Base-by-base conservation (phyloP, 1,140 invertebrate genomes). In the Mizuhopecten yessoensis region DNA sequence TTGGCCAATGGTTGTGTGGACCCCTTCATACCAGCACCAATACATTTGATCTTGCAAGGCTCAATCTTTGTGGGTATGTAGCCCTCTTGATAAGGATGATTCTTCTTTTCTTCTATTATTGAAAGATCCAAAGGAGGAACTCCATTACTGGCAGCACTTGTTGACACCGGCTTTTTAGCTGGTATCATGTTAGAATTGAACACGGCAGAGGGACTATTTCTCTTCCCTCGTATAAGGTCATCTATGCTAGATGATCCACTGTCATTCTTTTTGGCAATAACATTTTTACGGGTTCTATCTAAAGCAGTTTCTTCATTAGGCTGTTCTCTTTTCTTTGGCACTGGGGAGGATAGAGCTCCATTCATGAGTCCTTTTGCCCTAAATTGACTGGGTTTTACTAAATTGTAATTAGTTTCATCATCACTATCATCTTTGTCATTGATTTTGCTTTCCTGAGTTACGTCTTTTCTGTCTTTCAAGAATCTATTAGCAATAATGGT, bases 41-140 rank as follows among this genome's bases (percentile, higher is more conserved):
- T 87, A 89, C 95, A 95, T 87, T 91, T 89, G 75, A 94, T 94
- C 34, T 91, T 94, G 93, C 95, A 96, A 10, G 95, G 94, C 86
- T 93, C 92, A 89, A 96, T 95, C 45, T 94, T 92, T 0, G 94
- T 94, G 23, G 94, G 93, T 49, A 94, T 93, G 36, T 95, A 95
- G 33, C 95, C 95, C 36, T 94, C 94, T 42, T 94, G 93, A 39
- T 93, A 93, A 33, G 89, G 89, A 34, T 94, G 91, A 23, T 94
- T 94, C n/a, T 93, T 89, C 57, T 94, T 45, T 33, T 92, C 89
- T 45, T 93, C 91, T 20, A 93, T 86, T 34, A 89, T 86, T 29
- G 87, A 34, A n/a, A 91, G 86, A 86, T 93, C 90, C 86, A 91
- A 39, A 49, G 88, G 89, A 20, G 90, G 86, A 36, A 91, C 88